These are phyloP conservation scores for Myotis findleyi DNA, from an alignment of 2,797 vertebrate species.

Conservation along the genomic window DNA sequence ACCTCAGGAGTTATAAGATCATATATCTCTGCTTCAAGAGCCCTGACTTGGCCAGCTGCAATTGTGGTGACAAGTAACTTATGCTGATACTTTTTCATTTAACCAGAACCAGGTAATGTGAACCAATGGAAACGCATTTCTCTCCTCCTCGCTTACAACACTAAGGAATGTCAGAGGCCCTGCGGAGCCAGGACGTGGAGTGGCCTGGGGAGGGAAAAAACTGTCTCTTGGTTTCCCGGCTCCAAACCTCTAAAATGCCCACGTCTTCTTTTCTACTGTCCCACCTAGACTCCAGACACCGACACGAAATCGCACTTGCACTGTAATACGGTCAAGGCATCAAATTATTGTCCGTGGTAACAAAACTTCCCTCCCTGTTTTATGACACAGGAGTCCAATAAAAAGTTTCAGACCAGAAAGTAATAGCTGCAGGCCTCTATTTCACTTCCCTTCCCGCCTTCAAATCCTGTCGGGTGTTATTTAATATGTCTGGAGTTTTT, in stretches of 20 bases:
- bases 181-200: background rate
- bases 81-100: slow-evolving; percentile 68
- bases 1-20: background rate
- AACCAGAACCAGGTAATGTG: slow-evolving; percentile 75
- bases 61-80: background rate
- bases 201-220: background rate
- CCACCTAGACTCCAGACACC: background rate
- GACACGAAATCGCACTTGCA: background rate
- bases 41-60: slow-evolving; percentile 19
- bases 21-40: background rate
- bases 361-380: slow-evolving; percentile 24
- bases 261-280: slow-evolving; percentile 28
- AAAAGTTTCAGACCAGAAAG: slow-evolving; percentile 49
- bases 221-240: slow-evolving; percentile 50
- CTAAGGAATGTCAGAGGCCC: slow-evolving; percentile 71
- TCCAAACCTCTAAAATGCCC: slow-evolving; percentile 15
- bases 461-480: slow-evolving; percentile 9
- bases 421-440: background rate
- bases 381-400: background rate
- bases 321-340: background rate
- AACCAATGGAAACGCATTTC: slow-evolving; percentile 76
- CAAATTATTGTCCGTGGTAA: background rate
- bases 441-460: background rate
- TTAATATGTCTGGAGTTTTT: background rate
- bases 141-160: slow-evolving; percentile 38